phyloP scores from a whole-genome alignment of 2,797 vertebrate species.

The Falco cherrug region DNA sequence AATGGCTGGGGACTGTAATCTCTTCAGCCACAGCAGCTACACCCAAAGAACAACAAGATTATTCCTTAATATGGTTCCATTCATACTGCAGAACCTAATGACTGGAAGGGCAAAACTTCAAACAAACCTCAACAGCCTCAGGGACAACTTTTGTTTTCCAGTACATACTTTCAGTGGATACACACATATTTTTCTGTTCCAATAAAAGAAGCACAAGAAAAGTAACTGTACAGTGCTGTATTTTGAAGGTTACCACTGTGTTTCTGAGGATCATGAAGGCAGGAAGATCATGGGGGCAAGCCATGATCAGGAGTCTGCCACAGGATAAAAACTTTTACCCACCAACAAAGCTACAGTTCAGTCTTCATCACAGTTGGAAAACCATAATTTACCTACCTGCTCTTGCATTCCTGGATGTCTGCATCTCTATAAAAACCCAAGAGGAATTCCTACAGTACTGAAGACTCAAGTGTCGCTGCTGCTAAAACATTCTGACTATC shows the following conservation, averaged over 20 bases:
- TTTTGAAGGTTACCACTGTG: neutral
- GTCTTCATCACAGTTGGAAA: neutral
- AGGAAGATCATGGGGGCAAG: neutral
- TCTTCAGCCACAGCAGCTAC: neutral
- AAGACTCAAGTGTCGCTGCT: rapidly evolving
- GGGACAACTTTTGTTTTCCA: neutral
- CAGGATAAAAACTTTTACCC: neutral
- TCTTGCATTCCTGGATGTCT: neutral
- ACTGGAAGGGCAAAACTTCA: neutral
- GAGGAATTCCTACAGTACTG: neutral
- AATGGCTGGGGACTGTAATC: neutral
- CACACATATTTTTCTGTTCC: neutral
- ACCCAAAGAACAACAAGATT: neutral
- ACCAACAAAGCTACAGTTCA: neutral
- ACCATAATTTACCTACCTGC: neutral
- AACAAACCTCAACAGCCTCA: neutral
- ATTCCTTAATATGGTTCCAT: rapidly evolving
- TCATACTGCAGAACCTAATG: neutral
- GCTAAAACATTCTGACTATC: neutral
- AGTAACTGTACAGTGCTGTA: rapidly evolving
- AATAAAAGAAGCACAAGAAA: neutral
- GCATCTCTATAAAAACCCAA: neutral
- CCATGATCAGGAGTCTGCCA: neutral
- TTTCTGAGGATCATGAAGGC: neutral
- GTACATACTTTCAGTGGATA: neutral